A percentile compares a stretch with the other conserved stretches of the same genome.
phyloP scores from a whole-genome alignment of 2,113 vertebrate species.

The Lanius collurio region DNA sequence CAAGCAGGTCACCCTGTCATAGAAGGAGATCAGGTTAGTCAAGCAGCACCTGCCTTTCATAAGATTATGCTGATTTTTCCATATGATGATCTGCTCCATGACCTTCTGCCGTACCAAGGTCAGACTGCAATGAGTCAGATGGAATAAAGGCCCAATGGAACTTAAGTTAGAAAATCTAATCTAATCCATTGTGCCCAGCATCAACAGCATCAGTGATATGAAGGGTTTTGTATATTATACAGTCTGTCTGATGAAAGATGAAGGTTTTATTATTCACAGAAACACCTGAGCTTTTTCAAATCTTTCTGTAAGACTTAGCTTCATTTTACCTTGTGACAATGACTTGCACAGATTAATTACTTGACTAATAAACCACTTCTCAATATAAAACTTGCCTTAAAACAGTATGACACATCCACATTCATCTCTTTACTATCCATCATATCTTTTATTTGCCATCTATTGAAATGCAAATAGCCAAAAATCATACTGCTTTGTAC shows the following conservation, averaged over 20 bases:
- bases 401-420: constrained; percentile 9
- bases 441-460: neutral
- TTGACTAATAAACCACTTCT: constrained; percentile 32
- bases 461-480: neutral
- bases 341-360: constrained; percentile 36
- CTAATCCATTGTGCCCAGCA: neutral
- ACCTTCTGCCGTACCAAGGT: neutral
- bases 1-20: accelerated
- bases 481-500: neutral
- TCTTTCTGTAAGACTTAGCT: neutral
- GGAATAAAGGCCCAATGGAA: neutral
- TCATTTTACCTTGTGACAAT: constrained; percentile 13
- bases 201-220: neutral
- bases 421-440: neutral
- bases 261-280: constrained; percentile 24
- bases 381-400: neutral
- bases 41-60: neutral
- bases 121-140: neutral
- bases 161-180: neutral
- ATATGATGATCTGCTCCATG: neutral
- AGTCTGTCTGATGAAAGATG: neutral
- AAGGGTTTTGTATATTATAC: neutral
- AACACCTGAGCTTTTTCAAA: neutral
- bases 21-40: neutral
- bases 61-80: neutral